These are phyloP conservation scores for Melanchra persicariae DNA, from an alignment of 2,888 invertebrate genomes.

Conservation along the genomic window DNA sequence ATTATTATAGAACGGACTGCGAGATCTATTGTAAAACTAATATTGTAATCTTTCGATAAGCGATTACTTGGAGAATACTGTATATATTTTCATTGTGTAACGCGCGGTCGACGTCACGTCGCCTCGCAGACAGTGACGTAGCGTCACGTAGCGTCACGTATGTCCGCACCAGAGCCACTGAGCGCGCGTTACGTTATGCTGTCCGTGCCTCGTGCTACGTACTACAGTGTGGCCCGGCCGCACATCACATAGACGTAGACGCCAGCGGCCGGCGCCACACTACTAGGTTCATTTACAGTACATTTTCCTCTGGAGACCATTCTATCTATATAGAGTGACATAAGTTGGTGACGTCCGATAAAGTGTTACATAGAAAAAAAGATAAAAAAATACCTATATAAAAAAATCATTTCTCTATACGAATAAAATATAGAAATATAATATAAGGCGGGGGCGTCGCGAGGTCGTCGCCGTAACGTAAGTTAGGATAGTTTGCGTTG, in stretches of 20 bases:
- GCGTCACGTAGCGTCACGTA: background rate
- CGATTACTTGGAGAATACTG: conserved; percentile 44
- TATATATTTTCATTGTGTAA: conserved; percentile 47
- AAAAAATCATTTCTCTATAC: conserved; percentile 85
- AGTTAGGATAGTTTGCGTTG: conserved; percentile 78
- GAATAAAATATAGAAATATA: conserved; percentile 82
- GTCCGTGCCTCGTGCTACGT: background rate
- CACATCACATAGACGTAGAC: no score
- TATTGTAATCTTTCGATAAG: conserved; percentile 42
- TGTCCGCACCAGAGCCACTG: no score
- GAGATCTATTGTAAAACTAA: conserved; percentile 46
- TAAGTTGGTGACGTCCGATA: conserved; percentile 88
- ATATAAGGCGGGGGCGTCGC: conserved; percentile 80
- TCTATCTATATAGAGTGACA: conserved; percentile 77
- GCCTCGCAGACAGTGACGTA: background rate
- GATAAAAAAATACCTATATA: conserved; percentile 83
- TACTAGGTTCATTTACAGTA: conserved; percentile 82
- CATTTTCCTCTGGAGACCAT: conserved; percentile 81
- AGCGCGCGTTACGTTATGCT: no score
- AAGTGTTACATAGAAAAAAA: conserved; percentile 83
- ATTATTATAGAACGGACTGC: conserved; percentile 42
- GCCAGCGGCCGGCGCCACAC: conserved; percentile 32
- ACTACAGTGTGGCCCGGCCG: background rate
- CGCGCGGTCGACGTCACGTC: conserved; percentile 22
- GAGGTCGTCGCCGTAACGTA: conserved; percentile 70